These are phyloP conservation scores for Premnoplex brunnescens DNA, from an alignment of 2,797 vertebrate species.

Conservation along the genomic window DNA sequence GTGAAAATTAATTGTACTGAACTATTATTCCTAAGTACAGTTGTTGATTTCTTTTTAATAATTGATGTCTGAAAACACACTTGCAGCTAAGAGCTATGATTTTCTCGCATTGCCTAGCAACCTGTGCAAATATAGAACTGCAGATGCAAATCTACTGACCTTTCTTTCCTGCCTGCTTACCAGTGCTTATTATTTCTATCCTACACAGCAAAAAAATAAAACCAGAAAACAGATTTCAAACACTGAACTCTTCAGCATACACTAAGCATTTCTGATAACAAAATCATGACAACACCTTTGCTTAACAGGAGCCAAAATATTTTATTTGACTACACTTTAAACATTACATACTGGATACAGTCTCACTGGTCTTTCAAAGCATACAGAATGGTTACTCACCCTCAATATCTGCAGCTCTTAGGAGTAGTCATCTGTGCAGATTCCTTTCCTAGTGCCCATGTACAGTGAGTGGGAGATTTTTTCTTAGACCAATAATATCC, in stretches of 20 bases:
- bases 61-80: conserved; percentile 64
- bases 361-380: neutral
- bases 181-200: conserved; percentile 40
- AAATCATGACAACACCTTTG: neutral
- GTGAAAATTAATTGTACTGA: neutral
- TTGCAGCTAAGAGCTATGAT: conserved; percentile 52
- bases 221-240: neutral
- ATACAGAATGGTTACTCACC: neutral
- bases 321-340: neutral
- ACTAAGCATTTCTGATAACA: neutral
- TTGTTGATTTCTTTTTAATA: conserved; percentile 65
- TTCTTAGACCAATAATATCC: neutral
- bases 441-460: neutral
- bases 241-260: neutral
- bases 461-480: neutral
- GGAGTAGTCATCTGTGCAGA: neutral
- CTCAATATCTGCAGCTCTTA: neutral
- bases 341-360: neutral
- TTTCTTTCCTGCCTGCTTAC: conserved; percentile 51
- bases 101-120: conserved; percentile 76
- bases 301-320: neutral
- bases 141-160: conserved; percentile 74
- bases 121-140: conserved; percentile 74
- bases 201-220: conserved; percentile 3
- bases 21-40: neutral